Percentiles rank a stretch among this genome's conserved stretches.
Evolutionary conservation across 2,888 invertebrate species (phyloP).

Genomic region (Dicyrtomina minuta): DNA sequence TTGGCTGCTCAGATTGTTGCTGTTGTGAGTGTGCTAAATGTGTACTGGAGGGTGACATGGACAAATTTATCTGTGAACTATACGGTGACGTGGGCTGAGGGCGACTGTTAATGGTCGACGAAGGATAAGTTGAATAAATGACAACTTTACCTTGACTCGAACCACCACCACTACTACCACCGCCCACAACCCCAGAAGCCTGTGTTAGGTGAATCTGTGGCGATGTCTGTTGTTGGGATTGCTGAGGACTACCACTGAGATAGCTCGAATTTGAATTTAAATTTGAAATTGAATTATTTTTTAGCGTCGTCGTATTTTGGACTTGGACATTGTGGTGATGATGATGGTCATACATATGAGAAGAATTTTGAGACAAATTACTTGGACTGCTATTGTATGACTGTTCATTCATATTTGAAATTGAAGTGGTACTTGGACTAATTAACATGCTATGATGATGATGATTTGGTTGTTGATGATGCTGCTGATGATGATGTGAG

Average conservation of each 20-base stretch:
- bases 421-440: constrained; percentile 15
- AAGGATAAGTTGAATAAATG: constrained; percentile 26
- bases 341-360: constrained; percentile 14
- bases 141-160: constrained; percentile 18
- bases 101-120: background rate
- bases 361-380: constrained; percentile 9
- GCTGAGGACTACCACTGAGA: constrained; percentile 20
- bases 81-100: constrained; percentile 9
- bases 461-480: constrained; percentile 1
- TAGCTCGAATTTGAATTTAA: constrained; percentile 15
- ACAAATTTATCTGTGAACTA: constrained; percentile 18
- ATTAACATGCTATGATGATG: constrained; percentile 9
- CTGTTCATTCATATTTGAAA: constrained; percentile 7
- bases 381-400: constrained; percentile 20
- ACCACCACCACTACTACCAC: constrained; percentile 5
- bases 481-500: background rate
- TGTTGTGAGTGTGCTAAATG: constrained; percentile 35
- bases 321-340: background rate
- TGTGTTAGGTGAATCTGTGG: constrained; percentile 1
- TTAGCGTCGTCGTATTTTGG: constrained; percentile 8
- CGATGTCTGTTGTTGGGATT: constrained; percentile 9
- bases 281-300: too few relatives aligned
- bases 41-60: constrained; percentile 26
- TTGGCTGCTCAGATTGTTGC: constrained; percentile 46
- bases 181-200: background rate